Conservation (phyloP, 1,140 invertebrate species). For the Atopsyche davidsoni region DNA sequence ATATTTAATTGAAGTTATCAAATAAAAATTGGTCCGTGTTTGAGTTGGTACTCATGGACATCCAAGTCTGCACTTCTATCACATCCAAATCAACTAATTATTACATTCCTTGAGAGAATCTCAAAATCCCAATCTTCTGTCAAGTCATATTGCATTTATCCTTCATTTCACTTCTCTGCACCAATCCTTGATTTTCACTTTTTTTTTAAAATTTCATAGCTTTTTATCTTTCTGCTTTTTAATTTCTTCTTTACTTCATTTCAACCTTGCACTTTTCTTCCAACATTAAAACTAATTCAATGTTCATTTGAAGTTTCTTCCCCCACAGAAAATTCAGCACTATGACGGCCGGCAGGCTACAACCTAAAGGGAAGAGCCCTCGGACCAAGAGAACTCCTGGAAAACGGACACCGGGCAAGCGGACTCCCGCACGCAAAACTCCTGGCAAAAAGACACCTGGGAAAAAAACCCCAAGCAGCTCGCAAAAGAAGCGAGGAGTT, state of each 20-base stretch:
- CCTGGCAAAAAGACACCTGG: constrained; percentile 39
- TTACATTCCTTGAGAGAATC: no score
- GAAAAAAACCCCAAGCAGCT: constrained; percentile 45
- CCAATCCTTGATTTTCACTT: no score
- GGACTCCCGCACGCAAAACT: constrained; percentile 42
- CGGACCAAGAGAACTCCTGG: constrained; percentile 41
- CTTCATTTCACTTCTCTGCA: no score
- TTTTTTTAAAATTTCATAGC: constrained; percentile 2
- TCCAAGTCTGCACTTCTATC: no score
- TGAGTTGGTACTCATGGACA: no score
- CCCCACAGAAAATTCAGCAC: constrained; percentile 40
- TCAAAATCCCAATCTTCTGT: no score
- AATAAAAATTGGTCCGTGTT: no score
- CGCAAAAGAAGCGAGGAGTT: constrained; percentile 47
- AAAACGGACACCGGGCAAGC: constrained; percentile 28
- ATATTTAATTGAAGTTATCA: no score
- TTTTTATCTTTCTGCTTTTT: not conserved
- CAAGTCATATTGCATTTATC: no score
- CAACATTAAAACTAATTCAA: constrained; percentile 7
- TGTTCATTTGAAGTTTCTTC: constrained; percentile 38
- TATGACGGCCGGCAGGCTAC: constrained; percentile 17
- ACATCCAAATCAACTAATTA: no score
- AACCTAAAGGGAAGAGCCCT: constrained; percentile 34
- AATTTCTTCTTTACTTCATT: no score
- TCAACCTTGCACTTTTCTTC: no score